phyloP scores from a whole-genome alignment of 2,888 invertebrate species.

The Beris morrisii region DNA sequence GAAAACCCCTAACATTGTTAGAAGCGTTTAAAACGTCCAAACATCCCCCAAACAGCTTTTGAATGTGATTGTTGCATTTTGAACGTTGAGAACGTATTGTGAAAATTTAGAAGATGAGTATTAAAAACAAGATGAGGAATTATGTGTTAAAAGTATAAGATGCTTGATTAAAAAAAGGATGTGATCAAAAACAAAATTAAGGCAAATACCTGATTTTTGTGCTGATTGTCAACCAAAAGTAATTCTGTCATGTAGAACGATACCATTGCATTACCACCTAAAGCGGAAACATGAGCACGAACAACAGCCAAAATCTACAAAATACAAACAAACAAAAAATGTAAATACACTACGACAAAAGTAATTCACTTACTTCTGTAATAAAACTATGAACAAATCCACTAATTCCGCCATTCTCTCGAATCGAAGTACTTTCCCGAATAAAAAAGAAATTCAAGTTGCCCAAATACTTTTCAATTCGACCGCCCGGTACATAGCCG shows the following conservation, averaged over 20 bases:
- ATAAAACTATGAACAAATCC: slow-evolving; percentile 94
- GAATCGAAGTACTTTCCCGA: slow-evolving; percentile 87
- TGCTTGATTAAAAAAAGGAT: too few relatives aligned
- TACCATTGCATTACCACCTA: slow-evolving; percentile 94
- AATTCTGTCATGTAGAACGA: slow-evolving; percentile 92
- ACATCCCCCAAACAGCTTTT: too few relatives aligned
- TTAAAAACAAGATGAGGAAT: too few relatives aligned
- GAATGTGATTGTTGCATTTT: too few relatives aligned
- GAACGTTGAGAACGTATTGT: too few relatives aligned
- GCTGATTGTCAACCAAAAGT: slow-evolving; percentile 86
- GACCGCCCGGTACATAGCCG: slow-evolving; percentile 75
- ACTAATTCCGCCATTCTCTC: slow-evolving; percentile 89
- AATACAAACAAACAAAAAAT: slow-evolving; percentile 11
- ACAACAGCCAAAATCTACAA: slow-evolving; percentile 79
- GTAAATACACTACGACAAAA: not conserved
- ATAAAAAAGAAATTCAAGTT: slow-evolving; percentile 94
- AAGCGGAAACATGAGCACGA: slow-evolving; percentile 86
- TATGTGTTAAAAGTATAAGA: too few relatives aligned
- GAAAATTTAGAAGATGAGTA: too few relatives aligned
- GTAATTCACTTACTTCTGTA: slow-evolving; percentile 66
- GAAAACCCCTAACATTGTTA: too few relatives aligned
- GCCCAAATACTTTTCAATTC: slow-evolving; percentile 80
- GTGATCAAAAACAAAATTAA: too few relatives aligned
- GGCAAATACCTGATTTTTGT: slow-evolving; percentile 86
- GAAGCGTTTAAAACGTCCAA: too few relatives aligned